Conservation (phyloP, 2,797 vertebrate species). For the Alfaro cultratus region DNA sequence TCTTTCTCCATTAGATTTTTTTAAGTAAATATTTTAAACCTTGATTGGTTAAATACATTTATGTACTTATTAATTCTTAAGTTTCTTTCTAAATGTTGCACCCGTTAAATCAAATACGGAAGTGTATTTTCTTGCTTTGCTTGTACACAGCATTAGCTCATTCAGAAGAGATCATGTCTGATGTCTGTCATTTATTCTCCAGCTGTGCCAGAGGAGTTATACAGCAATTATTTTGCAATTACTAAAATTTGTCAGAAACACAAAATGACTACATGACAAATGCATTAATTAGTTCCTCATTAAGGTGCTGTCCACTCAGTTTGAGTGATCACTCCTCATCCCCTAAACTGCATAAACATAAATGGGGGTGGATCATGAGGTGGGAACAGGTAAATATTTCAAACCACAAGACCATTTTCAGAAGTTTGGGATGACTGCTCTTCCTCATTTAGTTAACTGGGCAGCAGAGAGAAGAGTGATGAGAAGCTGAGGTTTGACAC, state of each 20-base stretch:
- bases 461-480: conserved; percentile 32
- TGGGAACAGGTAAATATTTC: conserved; percentile 18
- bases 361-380: conserved; percentile 24
- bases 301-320: conserved; percentile 29
- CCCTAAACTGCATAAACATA: conserved; percentile 16
- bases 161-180: conserved; percentile 10
- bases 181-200: conserved; percentile 8
- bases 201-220: conserved; percentile 27
- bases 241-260: conserved; percentile 33
- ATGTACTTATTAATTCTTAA: background rate
- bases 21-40: background rate
- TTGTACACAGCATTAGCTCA: background rate
- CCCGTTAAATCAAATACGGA: background rate
- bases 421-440: conserved; percentile 21
- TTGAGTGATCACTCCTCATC: conserved; percentile 20
- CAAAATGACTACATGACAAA: conserved; percentile 19
- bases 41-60: background rate
- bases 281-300: conserved; percentile 28
- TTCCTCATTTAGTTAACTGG: conserved; percentile 35
- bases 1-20: conserved; percentile 26
- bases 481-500: conserved; percentile 55
- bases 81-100: background rate
- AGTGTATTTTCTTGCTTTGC: background rate
- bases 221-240: conserved; percentile 16
- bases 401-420: conserved; percentile 17